Evolutionary conservation across 1,140 invertebrate species (phyloP).

Genomic region (Heliconius hermathena): DNA sequence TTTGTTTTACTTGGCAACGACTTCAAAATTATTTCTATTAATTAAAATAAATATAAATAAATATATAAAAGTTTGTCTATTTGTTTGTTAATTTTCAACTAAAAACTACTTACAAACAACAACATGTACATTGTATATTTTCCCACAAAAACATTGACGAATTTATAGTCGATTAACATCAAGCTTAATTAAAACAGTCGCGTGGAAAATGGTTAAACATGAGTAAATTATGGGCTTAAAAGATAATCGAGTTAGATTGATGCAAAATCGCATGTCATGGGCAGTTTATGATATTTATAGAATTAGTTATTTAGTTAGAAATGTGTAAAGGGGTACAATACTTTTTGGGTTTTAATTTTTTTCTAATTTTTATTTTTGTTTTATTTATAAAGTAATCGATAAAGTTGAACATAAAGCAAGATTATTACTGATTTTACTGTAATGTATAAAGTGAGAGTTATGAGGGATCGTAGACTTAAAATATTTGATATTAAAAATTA

Average conservation of each 20-base stretch:
- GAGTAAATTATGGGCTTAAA: slow-evolving; percentile 1
- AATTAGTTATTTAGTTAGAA: background rate
- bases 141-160: slow-evolving; percentile 8
- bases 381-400: no score
- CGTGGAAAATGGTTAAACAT: slow-evolving; percentile 8
- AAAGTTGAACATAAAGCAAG: no score
- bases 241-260: slow-evolving; percentile 12
- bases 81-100: background rate
- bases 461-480: no score
- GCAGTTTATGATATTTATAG: background rate
- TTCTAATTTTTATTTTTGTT: no score
- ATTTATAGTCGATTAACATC: slow-evolving; percentile 14
- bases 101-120: background rate
- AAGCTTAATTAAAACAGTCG: slow-evolving; percentile 13
- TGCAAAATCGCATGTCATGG: background rate
- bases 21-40: no score
- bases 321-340: background rate
- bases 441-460: no score
- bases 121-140: background rate
- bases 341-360: no score
- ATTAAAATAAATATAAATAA: no score
- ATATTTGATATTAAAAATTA: no score
- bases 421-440: no score
- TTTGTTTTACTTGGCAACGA: no score
- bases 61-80: background rate